These are phyloP conservation scores for Atrichornis clamosus DNA, from an alignment of 2,113 vertebrate species.

Conservation along the genomic window DNA sequence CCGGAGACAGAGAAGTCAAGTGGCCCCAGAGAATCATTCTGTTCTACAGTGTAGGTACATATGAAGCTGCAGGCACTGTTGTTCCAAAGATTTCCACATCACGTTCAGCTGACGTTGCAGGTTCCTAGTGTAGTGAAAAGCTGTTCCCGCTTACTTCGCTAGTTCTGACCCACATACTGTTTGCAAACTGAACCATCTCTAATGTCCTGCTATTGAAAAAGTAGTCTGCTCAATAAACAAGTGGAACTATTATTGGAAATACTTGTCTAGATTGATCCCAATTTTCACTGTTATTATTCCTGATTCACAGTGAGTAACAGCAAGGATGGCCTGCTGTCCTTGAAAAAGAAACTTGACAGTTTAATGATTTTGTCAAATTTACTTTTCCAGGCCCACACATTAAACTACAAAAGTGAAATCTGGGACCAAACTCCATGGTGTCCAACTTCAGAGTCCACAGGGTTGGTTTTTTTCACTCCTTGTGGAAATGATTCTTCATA, in stretches of 20 bases:
- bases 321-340: background rate
- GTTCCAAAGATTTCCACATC: background rate
- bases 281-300: background rate
- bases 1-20: background rate
- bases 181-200: background rate
- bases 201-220: background rate
- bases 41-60: background rate
- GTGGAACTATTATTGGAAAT: background rate
- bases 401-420: background rate
- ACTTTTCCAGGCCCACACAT: background rate
- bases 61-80: background rate
- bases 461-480: background rate
- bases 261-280: background rate
- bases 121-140: background rate
- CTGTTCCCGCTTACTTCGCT: background rate
- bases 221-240: background rate
- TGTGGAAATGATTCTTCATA: background rate
- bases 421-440: background rate
- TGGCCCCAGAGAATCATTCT: background rate
- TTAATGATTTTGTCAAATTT: background rate
- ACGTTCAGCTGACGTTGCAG: background rate
- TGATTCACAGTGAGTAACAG: background rate
- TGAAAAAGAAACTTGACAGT: background rate
- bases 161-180: background rate
- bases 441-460: background rate